Percentiles rank a stretch among this genome's conserved stretches.
These are phyloP conservation scores for Dynastes hyllus DNA, from an alignment of 2,888 invertebrate species.

Conservation along the genomic window DNA sequence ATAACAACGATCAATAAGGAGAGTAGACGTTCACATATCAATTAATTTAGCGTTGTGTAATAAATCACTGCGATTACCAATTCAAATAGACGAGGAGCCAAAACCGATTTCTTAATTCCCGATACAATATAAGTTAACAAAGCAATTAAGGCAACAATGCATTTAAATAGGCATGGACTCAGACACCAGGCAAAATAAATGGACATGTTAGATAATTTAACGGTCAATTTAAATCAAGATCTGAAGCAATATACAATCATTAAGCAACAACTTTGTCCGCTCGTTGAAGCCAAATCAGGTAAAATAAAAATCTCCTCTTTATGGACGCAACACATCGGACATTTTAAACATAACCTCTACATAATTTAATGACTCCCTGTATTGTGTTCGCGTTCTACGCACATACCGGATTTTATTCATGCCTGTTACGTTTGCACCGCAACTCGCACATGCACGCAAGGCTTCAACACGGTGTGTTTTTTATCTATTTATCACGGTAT, in stretches of 20 bases:
- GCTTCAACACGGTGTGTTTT: slow-evolving; percentile 18
- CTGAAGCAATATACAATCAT: slow-evolving; percentile 65
- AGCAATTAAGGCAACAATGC: slow-evolving; percentile 58
- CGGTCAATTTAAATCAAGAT: slow-evolving; percentile 65
- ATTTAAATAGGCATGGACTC: slow-evolving; percentile 59
- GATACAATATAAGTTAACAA: slow-evolving; percentile 50
- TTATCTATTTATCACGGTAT: slow-evolving; percentile 30
- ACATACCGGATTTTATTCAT: slow-evolving; percentile 48
- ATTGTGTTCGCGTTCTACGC: slow-evolving; percentile 58
- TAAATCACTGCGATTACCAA: slow-evolving; percentile 32
- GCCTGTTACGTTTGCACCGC: slow-evolving; percentile 30
- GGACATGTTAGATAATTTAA: slow-evolving; percentile 63
- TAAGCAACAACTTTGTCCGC: slow-evolving; percentile 64
- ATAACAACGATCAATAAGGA: background rate
- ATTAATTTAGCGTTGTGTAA: slow-evolving; percentile 18
- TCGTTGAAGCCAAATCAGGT: slow-evolving; percentile 63
- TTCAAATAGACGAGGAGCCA: slow-evolving; percentile 32
- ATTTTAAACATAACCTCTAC: slow-evolving; percentile 63
- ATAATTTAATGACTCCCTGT: slow-evolving; percentile 64
- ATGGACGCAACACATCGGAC: slow-evolving; percentile 60
- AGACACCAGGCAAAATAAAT: slow-evolving; percentile 58
- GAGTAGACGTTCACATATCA: background rate
- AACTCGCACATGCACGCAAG: slow-evolving; percentile 23
- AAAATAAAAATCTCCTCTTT: slow-evolving; percentile 61
- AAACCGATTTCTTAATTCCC: slow-evolving; percentile 41